Percentiles rank a stretch among this genome's conserved stretches.
These are phyloP conservation scores for Apocheima hispidaria DNA, from an alignment of 2,888 invertebrate genomes.

Conservation along the genomic window DNA sequence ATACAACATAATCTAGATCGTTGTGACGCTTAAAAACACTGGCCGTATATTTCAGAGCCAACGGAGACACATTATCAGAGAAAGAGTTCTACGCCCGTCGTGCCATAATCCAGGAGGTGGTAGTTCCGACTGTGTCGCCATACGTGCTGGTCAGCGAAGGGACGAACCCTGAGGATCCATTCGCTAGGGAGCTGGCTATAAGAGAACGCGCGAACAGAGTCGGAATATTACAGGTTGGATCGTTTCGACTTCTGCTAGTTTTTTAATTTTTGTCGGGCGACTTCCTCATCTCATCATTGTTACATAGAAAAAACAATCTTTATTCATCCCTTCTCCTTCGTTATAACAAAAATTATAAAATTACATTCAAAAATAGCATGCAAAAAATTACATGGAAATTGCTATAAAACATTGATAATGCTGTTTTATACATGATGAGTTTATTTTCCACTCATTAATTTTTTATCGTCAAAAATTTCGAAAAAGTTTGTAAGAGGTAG, in stretches of 20 bases:
- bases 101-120: slow-evolving; percentile 84
- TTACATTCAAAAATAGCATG: too few relatives aligned
- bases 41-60: slow-evolving; percentile 61
- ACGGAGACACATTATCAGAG: slow-evolving; percentile 88
- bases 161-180: slow-evolving; percentile 82
- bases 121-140: slow-evolving; percentile 87
- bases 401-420: too few relatives aligned
- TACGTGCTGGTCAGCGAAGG: slow-evolving; percentile 88
- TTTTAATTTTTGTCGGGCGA: not conserved
- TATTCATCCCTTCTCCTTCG: too few relatives aligned
- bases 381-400: too few relatives aligned
- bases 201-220: slow-evolving; percentile 91
- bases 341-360: too few relatives aligned
- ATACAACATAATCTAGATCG: too few relatives aligned
- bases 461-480: too few relatives aligned
- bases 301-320: too few relatives aligned
- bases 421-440: too few relatives aligned
- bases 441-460: too few relatives aligned
- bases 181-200: slow-evolving; percentile 89
- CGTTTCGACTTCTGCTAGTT: not conserved
- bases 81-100: slow-evolving; percentile 87
- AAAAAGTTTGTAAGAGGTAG: too few relatives aligned
- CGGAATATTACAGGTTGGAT: slow-evolving; percentile 88
- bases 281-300: too few relatives aligned
- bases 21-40: not conserved